Conservation (phyloP, 1,140 invertebrate genomes). For the Wasmannia auropunctata region DNA sequence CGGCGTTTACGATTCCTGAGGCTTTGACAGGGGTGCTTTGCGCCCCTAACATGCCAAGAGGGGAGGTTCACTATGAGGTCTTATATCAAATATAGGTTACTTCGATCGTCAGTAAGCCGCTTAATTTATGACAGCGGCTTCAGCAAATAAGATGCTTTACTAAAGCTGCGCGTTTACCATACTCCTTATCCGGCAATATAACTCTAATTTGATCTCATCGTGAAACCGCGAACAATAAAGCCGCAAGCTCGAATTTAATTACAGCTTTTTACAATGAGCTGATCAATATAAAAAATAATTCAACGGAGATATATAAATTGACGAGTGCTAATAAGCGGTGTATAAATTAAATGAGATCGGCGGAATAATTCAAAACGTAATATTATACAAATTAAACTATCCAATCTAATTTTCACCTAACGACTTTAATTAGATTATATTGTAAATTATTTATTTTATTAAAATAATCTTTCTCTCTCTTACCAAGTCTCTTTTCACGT, state of each 20-base stretch:
- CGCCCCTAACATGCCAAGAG: slow-evolving; percentile 27
- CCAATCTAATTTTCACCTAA: neutral
- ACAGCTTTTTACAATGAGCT: neutral
- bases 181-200: slow-evolving; percentile 4
- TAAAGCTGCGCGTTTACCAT: neutral
- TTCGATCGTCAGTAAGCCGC: slow-evolving; percentile 18
- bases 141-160: slow-evolving; percentile 6
- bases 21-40: slow-evolving; percentile 42
- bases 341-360: neutral
- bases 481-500: slow-evolving; percentile 85
- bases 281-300: neutral
- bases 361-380: neutral
- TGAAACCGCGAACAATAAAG: neutral
- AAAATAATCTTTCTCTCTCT: neutral
- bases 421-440: neutral
- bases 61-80: slow-evolving; percentile 35
- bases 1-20: slow-evolving; percentile 67
- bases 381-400: neutral
- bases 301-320: neutral
- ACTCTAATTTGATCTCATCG: neutral
- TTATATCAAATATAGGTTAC: slow-evolving; percentile 25
- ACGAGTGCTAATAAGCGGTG: neutral
- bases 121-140: slow-evolving; percentile 1
- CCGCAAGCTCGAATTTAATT: neutral
- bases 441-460: neutral